Conservation (phyloP, 2,888 invertebrate species). For the Euzetes globulus region DNA sequence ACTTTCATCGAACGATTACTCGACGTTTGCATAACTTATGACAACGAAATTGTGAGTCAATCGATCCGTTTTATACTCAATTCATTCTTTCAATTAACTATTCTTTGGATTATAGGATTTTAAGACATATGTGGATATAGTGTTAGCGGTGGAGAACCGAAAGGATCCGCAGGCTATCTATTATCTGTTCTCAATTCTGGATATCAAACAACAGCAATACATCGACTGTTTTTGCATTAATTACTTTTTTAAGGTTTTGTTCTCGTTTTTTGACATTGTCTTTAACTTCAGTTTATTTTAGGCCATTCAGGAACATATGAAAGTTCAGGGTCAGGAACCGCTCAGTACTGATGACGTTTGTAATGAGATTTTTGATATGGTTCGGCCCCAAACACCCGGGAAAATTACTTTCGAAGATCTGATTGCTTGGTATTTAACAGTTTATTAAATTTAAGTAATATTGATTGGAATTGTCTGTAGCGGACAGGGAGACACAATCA, state of each 20-base stretch:
- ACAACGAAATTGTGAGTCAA: conserved; percentile 49
- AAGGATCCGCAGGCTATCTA: conserved; percentile 83
- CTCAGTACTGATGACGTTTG: conserved; percentile 89
- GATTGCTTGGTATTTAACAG: conserved; percentile 56
- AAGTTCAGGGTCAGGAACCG: conserved; percentile 74
- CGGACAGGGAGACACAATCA: conserved; percentile 86
- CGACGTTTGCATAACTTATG: conserved; percentile 89
- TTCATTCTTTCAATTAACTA: conserved; percentile 24
- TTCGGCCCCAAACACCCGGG: conserved; percentile 72
- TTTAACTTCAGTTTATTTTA: conserved; percentile 44
- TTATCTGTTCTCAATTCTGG: conserved; percentile 81
- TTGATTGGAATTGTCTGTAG: conserved; percentile 50
- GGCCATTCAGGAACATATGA: conserved; percentile 86
- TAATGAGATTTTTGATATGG: conserved; percentile 98
- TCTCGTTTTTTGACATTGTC: not conserved
- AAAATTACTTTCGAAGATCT: conserved; percentile 81
- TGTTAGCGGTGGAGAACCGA: conserved; percentile 82
- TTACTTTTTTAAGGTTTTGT: conserved; percentile 73
- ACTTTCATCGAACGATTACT: conserved; percentile 87
- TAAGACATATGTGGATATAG: conserved; percentile 90
- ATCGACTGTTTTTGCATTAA: conserved; percentile 82
- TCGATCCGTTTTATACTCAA: conserved; percentile 43
- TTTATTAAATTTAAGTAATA: conserved; percentile 28
- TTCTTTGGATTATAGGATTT: conserved; percentile 76
- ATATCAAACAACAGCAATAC: conserved; percentile 77